Evolutionary conservation across 1,140 invertebrate species (phyloP).

Genomic region (Eubasilissa regina): DNA sequence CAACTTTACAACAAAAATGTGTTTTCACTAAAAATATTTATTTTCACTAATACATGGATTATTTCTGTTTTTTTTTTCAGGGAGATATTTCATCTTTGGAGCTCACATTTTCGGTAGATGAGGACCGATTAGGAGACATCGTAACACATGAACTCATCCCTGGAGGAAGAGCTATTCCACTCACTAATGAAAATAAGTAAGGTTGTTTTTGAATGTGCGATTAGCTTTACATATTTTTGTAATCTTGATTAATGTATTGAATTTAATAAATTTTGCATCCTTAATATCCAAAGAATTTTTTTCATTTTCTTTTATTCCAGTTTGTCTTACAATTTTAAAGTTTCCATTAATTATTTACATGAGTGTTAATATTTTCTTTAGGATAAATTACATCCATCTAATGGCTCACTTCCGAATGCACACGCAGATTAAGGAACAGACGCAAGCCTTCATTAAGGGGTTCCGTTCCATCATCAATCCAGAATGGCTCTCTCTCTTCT

Average conservation of each 20-base stretch:
- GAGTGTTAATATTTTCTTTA: constrained; percentile 67
- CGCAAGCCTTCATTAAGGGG: constrained; percentile 95
- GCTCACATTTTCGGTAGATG: constrained; percentile 97
- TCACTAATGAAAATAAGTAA: constrained; percentile 98
- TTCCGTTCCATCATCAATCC: constrained; percentile 96
- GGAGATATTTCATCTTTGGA: constrained; percentile 96
- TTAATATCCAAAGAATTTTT: too few species aligned
- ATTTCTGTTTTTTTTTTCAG: constrained; percentile 65
- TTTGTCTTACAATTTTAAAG: too few species aligned
- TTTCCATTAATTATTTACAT: constrained; percentile 7
- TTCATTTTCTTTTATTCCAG: too few species aligned
- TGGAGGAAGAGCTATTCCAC: constrained; percentile 92
- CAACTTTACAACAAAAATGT: too few species aligned
- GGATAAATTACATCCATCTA: constrained; percentile 97
- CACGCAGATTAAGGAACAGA: constrained; percentile 97
- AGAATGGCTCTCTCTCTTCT: constrained; percentile 97
- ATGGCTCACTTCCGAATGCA: constrained; percentile 99
- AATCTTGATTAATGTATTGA: too few species aligned
- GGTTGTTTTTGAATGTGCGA: constrained; percentile 53
- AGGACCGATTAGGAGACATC: constrained; percentile 94
- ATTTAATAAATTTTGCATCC: too few species aligned
- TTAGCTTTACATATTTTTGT: not conserved
- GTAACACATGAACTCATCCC: constrained; percentile 93
- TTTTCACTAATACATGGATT: constrained; percentile 5
- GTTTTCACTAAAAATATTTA: too few species aligned